Conservation (phyloP, 92 coral and sea anemone species). For the Phenganax marumi region DNA sequence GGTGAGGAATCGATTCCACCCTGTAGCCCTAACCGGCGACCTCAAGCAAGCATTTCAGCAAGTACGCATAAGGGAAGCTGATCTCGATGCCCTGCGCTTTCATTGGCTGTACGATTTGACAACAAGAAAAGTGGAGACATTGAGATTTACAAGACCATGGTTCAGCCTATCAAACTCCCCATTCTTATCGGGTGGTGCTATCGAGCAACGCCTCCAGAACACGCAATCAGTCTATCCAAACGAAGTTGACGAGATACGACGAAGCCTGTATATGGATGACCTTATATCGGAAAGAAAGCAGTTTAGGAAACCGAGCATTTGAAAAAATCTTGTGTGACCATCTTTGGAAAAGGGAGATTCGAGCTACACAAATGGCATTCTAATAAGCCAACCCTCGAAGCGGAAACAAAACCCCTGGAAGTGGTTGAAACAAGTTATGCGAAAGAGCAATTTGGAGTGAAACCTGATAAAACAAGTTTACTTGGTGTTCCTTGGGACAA, state of each 20-base stretch:
- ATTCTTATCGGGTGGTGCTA: slow-evolving; percentile 38
- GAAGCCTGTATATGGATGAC: slow-evolving; percentile 59
- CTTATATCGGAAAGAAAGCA: slow-evolving; percentile 52
- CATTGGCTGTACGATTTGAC: too few species aligned
- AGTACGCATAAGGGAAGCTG: too few species aligned
- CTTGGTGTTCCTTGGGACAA: not conserved
- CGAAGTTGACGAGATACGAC: slow-evolving; percentile 43
- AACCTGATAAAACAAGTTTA: not conserved
- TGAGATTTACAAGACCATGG: not conserved
- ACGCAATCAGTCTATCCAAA: slow-evolving; percentile 24
- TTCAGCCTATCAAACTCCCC: not conserved
- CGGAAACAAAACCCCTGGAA: not conserved
- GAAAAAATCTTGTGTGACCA: slow-evolving; percentile 43
- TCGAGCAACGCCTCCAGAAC: slow-evolving; percentile 40
- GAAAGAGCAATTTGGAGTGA: slow-evolving; percentile 1
- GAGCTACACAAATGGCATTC: not conserved
- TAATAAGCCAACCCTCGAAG: not conserved
- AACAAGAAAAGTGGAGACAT: not conserved
- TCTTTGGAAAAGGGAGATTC: slow-evolving; percentile 48
- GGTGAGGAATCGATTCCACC: too few species aligned
- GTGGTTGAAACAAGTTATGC: too few species aligned
- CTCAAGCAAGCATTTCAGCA: too few species aligned
- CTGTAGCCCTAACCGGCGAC: too few species aligned
- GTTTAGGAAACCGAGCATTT: slow-evolving; percentile 43
- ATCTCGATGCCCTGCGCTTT: too few species aligned